Base-by-base conservation (phyloP, 2,113 vertebrate genomes). In the Ovibos moschatus region DNA sequence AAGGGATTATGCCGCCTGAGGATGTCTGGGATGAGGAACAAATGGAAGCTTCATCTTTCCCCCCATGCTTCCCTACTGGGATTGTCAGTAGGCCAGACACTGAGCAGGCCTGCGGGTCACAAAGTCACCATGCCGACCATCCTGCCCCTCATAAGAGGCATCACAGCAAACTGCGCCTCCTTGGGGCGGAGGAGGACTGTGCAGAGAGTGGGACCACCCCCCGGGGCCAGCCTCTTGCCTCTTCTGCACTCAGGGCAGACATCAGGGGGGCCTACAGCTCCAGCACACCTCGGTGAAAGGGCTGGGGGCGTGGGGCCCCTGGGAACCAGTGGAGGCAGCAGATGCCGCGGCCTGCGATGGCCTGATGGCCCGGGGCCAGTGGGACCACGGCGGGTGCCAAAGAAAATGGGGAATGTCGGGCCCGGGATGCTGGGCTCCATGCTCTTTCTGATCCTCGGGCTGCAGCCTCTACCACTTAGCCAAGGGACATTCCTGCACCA, bases 61-160 rank as follows among this genome's bases (percentile, higher is more conserved):
- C 4, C 7, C 16, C 45, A 2, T 64, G 91, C 84, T 40, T 25
- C 11, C 25, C 60, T 43, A 0, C 51, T 76, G 43, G 21, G 23
- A 47, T 15, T 94, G 82, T 57, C 36, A 83, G 30, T 5, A 71
- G 36, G 10, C 23, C 83, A 28, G 30, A 58, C 51, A 19, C 15
- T 94, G 47, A 92, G 71, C 60, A 84, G 83, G 93, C 62, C 10
- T 53, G 3, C 88, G 97, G 94, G 96, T 97, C 97, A 98, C 96
- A 98, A 97, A 96, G 98, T 95, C 95, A 71, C 97, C 97, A 94
- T 97, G 98, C 91, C 97, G 94, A 97, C 95, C 90, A 50, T 64
- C n/a, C 47, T 81, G 55, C 17, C 60, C 81, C 84, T 95, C 95
- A 94, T 60, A 76, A 95, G 14, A 76, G 47, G 86, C 55, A 67